Conservation (phyloP, 2,888 invertebrate species). For the Teleogryllus oceanicus region DNA sequence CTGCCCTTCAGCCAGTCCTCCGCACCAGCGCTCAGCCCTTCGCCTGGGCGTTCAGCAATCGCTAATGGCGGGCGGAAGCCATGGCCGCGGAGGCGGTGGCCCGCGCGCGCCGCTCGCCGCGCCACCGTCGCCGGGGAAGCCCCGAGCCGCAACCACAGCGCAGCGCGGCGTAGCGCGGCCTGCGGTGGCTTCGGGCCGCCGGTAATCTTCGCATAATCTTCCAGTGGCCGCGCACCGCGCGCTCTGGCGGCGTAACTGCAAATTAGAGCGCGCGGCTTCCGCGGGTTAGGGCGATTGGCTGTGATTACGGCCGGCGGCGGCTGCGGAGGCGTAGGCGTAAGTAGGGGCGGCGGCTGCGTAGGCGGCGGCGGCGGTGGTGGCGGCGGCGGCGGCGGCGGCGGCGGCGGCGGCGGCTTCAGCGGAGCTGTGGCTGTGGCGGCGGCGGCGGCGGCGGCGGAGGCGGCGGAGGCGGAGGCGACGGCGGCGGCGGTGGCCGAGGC, state of each 20-base stretch:
- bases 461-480: not conserved
- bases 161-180: no score
- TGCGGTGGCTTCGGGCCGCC: not conserved
- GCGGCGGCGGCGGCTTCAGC: not conserved
- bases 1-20: no score
- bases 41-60: no score
- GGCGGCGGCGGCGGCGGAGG: not conserved
- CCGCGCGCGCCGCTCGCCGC: no score
- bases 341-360: not conserved
- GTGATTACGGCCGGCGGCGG: not conserved
- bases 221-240: not conserved
- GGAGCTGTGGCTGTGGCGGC: not conserved
- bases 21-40: no score
- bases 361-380: not conserved
- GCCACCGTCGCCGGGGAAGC: no score
- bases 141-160: no score
- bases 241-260: slow-evolving; percentile 1
- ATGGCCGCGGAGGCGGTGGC: no score
- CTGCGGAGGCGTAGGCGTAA: not conserved
- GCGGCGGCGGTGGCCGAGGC: not conserved
- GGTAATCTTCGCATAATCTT: slow-evolving; percentile 18
- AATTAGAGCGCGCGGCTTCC: not conserved
- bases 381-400: not conserved
- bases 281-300: slow-evolving; percentile 1
- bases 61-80: no score